These are phyloP conservation scores for Cerastis rubricosa DNA, from an alignment of 2,888 invertebrate genomes.

Conservation along the genomic window DNA sequence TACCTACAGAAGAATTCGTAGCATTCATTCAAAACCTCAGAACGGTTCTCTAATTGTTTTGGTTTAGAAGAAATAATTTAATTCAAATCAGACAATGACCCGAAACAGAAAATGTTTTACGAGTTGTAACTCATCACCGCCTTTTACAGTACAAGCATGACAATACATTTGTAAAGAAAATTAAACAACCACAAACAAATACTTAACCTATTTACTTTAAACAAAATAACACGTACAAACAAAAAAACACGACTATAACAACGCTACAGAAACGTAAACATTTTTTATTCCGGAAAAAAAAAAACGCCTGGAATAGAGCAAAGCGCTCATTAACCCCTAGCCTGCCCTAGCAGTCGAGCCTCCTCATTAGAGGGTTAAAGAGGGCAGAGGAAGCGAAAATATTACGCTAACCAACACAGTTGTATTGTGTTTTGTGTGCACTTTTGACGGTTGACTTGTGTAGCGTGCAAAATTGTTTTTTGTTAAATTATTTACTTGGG, in stretches of 20 bases:
- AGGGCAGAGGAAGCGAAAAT: slow-evolving; percentile 67
- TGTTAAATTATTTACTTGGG: slow-evolving; percentile 20
- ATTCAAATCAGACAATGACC: not conserved
- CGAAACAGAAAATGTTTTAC: not conserved
- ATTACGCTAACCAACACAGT: slow-evolving; percentile 70
- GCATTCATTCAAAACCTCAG: not conserved
- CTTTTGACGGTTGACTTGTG: slow-evolving; percentile 58
- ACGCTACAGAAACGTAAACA: slow-evolving; percentile 59
- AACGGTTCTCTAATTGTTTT: not conserved
- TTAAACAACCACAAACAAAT: not conserved
- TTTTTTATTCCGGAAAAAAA: slow-evolving; percentile 66
- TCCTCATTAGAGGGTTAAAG: slow-evolving; percentile 67
- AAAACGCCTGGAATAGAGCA: slow-evolving; percentile 71
- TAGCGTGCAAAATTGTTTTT: slow-evolving; percentile 36
- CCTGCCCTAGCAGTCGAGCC: slow-evolving; percentile 61
- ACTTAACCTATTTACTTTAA: slow-evolving; percentile 9
- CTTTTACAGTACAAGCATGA: too few relatives aligned
- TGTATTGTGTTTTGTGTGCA: slow-evolving; percentile 69
- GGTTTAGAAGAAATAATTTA: not conserved
- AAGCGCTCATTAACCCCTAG: slow-evolving; percentile 77
- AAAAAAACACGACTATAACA: slow-evolving; percentile 19
- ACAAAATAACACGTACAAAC: slow-evolving; percentile 1
- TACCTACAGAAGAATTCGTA: too few relatives aligned
- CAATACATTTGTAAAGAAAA: not conserved
- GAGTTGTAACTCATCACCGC: too few relatives aligned